These are phyloP conservation scores for Mesocentrotus franciscanus DNA, from an alignment of 53 echinoderm and acorn worm species.

Conservation along the genomic window DNA sequence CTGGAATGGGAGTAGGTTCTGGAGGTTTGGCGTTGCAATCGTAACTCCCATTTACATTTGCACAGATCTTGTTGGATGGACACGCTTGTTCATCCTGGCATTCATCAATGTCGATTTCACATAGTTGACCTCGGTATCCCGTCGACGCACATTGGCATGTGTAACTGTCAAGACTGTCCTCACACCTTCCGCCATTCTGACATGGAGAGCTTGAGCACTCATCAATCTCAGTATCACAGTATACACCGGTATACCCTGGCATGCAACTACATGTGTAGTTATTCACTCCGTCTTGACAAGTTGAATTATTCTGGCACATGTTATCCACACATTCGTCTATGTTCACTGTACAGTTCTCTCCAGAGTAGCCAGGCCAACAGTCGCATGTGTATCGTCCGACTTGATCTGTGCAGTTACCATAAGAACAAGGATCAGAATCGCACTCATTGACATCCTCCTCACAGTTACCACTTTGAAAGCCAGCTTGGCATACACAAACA, in stretches of 20 bases:
- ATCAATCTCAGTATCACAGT: conserved; percentile 41
- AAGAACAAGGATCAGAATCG: conserved; percentile 36
- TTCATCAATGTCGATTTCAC: conserved; percentile 54
- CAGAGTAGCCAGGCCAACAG: conserved; percentile 64
- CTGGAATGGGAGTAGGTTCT: conserved; percentile 23
- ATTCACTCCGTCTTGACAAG: conserved; percentile 68
- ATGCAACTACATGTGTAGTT: conserved; percentile 47
- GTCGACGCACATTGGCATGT: conserved; percentile 38
- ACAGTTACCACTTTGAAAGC: conserved; percentile 49
- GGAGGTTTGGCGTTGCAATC: neutral
- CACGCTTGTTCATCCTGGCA: conserved; percentile 5
- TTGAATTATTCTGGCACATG: conserved; percentile 58
- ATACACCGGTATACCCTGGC: conserved; percentile 28
- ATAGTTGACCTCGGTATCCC: conserved; percentile 25
- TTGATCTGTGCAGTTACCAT: conserved; percentile 60
- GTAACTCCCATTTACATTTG: conserved; percentile 57
- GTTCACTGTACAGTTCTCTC: conserved; percentile 58
- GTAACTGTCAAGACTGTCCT: conserved; percentile 30
- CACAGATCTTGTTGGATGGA: conserved; percentile 40
- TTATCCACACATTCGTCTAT: conserved; percentile 64
- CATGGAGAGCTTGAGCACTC: conserved; percentile 54
- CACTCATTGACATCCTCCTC: conserved; percentile 54
- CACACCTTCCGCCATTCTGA: conserved; percentile 37
- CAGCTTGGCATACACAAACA: conserved; percentile 48
- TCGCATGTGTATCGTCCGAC: conserved; percentile 41